Evolutionary conservation across 2,888 invertebrate genomes (phyloP), one percentile per base, ranked within the genome.

Genomic region (Pristionchus entomophagus): DNA sequence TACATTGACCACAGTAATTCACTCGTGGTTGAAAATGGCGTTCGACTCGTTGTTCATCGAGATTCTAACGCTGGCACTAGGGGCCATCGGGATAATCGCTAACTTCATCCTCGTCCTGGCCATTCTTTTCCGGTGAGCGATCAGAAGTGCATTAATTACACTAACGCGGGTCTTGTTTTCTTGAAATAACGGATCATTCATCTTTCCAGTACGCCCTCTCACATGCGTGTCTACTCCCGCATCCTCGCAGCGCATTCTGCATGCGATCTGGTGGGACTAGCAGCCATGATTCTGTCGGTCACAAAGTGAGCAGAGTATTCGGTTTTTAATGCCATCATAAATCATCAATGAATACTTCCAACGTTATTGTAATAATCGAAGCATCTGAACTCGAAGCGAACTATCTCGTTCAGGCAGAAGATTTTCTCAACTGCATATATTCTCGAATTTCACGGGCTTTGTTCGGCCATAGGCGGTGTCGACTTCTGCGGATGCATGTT

Each of bases 151-250:
- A 10, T 10, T 19, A 3, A 19, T 10, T 10, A 14, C 51, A n/a
- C n/a, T n/a, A n/a, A n/a, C n/a, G n/a, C n/a, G n/a, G n/a, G n/a
- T n/a, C n/a, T n/a, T n/a, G n/a, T n/a, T n/a, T 10, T n/a, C n/a
- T n/a, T n/a, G n/a, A n/a, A n/a, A 29, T 10, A 26, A 12, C 5
- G 12, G 51, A 19, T 1, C n/a, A n/a, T n/a, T n/a, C n/a, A n/a
- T 22, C 22, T 5, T 19, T 59, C 1, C 59, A 59, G 65, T 6
- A 65, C 65, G 10, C 65, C 65, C 22, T 32, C 29, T 6, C 32
- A 65, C 65, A 65, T 65, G 65, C 65, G 65, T 22, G 35, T 35
- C 65, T 65, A 65, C 65, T 65, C 65, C 1, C 65, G 65, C 22
- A 65, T 65, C 35, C 35, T 65, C 35, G 29, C 32, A 17, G 65